These are phyloP conservation scores for Solenodon paradoxus DNA, from an alignment of 2,113 vertebrate genomes.

Conservation along the genomic window DNA sequence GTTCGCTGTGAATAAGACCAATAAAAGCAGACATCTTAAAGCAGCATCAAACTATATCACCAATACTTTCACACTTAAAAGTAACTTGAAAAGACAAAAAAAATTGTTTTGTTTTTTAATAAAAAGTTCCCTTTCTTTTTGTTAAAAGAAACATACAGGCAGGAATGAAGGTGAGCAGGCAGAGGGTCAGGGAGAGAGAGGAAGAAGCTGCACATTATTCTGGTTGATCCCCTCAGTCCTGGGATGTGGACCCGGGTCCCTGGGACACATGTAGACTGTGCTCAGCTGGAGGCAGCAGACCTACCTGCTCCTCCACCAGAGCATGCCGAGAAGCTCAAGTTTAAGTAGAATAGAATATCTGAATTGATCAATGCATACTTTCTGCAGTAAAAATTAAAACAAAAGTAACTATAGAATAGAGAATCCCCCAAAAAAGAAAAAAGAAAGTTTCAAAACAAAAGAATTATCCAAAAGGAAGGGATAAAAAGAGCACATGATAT, in stretches of 20 bases:
- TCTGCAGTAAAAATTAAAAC: slow-evolving; percentile 5
- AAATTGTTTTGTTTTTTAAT: too few relatives aligned
- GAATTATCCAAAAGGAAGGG: neutral
- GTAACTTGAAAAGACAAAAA: neutral
- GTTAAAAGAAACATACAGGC: too few relatives aligned
- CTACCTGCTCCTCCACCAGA: too few relatives aligned
- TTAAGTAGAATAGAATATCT: neutral
- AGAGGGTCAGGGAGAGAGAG: too few relatives aligned
- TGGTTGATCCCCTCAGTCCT: too few relatives aligned
- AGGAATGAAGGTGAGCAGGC: too few relatives aligned
- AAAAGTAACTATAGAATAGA: neutral
- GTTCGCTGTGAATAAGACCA: slow-evolving; percentile 66
- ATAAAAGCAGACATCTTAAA: neutral
- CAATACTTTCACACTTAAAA: neutral
- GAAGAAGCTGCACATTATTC: too few relatives aligned
- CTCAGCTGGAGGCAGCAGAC: too few relatives aligned
- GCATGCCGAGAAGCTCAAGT: neutral
- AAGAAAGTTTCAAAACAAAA: neutral
- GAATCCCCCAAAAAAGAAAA: neutral
- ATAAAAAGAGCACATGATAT: neutral
- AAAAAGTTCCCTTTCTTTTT: too few relatives aligned
- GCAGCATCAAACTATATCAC: accelerated
- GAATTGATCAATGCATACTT: neutral
- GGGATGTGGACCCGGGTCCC: too few relatives aligned
- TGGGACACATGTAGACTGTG: too few relatives aligned